phyloP scores from a whole-genome alignment of 2,888 invertebrate genomes.

The Drosophila barbarae region DNA sequence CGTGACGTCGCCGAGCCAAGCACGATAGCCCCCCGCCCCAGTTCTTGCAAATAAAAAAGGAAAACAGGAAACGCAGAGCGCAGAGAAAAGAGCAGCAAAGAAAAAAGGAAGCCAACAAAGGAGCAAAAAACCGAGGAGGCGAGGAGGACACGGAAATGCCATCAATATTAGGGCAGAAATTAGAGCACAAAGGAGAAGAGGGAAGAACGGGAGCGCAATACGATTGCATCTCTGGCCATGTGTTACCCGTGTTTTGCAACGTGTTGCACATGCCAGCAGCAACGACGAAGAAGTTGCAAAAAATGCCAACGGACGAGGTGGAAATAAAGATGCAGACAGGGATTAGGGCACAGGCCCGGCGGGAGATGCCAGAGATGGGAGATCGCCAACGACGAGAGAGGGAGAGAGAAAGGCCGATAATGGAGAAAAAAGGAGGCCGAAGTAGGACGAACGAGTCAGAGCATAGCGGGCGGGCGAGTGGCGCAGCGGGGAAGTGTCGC shows the following conservation, averaged over 20 bases:
- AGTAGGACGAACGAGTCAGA: neutral
- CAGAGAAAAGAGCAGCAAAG: neutral
- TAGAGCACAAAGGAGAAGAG: conserved; percentile 8
- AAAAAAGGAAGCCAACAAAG: neutral
- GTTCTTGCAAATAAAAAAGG: conserved; percentile 1
- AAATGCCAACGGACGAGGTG: conserved; percentile 19
- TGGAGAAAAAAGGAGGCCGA: neutral
- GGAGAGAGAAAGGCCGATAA: neutral
- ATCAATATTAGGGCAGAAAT: conserved; percentile 10
- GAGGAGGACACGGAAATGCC: conserved; percentile 7
- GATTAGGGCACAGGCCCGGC: conserved; percentile 61
- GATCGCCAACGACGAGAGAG: conserved; percentile 3
- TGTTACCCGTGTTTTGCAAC: conserved; percentile 43
- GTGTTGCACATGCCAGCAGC: conserved; percentile 60
- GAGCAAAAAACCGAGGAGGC: neutral
- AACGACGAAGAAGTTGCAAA: conserved; percentile 21
- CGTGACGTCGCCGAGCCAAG: conserved; percentile 1
- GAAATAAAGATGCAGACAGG: conserved; percentile 37
- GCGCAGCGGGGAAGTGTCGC: conserved; percentile 25
- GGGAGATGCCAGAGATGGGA: conserved; percentile 36
- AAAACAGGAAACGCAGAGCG: neutral
- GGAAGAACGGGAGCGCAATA: conserved; percentile 2
- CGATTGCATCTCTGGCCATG: conserved; percentile 12
- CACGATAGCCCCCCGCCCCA: conserved; percentile 6
- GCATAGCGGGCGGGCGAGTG: conserved; percentile 26